Percentiles rank a stretch among this genome's conserved stretches.
Conservation (phyloP, 2,113 vertebrate genomes). For the Antechinus stuartii region DNA sequence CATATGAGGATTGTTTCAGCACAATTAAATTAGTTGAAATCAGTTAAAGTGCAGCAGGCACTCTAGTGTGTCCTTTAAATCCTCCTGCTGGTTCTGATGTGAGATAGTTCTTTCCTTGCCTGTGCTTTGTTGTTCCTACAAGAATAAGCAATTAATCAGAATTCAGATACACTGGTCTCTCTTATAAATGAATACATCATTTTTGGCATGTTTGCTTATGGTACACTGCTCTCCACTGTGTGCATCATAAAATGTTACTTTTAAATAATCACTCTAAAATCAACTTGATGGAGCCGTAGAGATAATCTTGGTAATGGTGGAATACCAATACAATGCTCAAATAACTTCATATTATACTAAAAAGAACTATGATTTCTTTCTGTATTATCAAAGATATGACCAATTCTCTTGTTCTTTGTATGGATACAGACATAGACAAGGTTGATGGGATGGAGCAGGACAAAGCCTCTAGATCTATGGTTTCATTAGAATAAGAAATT, state of each 20-base stretch:
- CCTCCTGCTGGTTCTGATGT: conserved; percentile 8
- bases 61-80: neutral
- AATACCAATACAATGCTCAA: neutral
- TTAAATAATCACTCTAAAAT: neutral
- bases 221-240: neutral
- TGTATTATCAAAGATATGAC: neutral
- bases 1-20: conserved; percentile 15
- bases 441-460: neutral
- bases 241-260: neutral
- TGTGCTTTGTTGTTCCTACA: neutral
- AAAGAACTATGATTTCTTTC: neutral
- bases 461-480: neutral
- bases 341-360: neutral
- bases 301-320: neutral
- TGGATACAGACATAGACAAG: neutral
- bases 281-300: neutral
- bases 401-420: neutral
- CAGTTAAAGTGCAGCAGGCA: neutral
- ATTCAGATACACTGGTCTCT: neutral
- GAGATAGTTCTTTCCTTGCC: neutral
- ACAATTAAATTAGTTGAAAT: conserved; percentile 8
- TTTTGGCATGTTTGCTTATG: neutral
- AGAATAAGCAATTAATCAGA: neutral
- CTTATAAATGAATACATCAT: neutral
- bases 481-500: neutral